Percentiles rank a stretch among this genome's conserved stretches.
These are phyloP conservation scores for Chrysolina americana DNA, from an alignment of 2,888 invertebrate genomes.

Conservation along the genomic window DNA sequence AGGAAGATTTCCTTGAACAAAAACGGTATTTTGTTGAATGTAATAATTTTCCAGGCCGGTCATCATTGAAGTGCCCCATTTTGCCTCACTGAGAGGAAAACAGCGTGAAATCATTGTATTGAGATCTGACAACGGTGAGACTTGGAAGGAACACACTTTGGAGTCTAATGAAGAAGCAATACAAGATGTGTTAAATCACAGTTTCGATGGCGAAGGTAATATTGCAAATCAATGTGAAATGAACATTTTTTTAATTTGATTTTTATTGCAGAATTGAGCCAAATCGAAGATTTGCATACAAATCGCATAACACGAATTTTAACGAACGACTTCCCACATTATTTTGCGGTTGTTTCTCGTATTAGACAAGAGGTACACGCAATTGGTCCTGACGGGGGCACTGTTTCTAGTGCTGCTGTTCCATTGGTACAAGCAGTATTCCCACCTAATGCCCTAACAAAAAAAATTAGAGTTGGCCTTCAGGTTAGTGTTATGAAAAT, in stretches of 20 bases:
- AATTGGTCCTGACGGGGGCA: conserved; percentile 97
- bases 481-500: conserved; percentile 74
- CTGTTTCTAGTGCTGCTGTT: conserved; percentile 94
- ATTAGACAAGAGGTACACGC: conserved; percentile 97
- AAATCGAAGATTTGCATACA: conserved; percentile 87
- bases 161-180: conserved; percentile 90
- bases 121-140: conserved; percentile 97
- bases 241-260: not conserved
- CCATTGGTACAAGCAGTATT: conserved; percentile 89
- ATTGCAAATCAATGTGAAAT: not conserved
- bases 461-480: conserved; percentile 97
- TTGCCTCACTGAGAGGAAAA: conserved; percentile 92
- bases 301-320: conserved; percentile 93
- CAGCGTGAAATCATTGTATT: conserved; percentile 97
- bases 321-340: conserved; percentile 98
- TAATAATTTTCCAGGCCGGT: conserved; percentile 78
- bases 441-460: conserved; percentile 97
- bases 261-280: conserved; percentile 76
- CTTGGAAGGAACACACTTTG: conserved; percentile 96
- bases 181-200: conserved; percentile 93
- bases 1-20: not conserved
- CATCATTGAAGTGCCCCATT: conserved; percentile 97
- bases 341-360: conserved; percentile 95
- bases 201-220: conserved; percentile 86
- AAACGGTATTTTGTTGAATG: conserved; percentile 1